Conservation (phyloP, 1,140 invertebrate species). For the Venustaconcha ellipsiformis region DNA sequence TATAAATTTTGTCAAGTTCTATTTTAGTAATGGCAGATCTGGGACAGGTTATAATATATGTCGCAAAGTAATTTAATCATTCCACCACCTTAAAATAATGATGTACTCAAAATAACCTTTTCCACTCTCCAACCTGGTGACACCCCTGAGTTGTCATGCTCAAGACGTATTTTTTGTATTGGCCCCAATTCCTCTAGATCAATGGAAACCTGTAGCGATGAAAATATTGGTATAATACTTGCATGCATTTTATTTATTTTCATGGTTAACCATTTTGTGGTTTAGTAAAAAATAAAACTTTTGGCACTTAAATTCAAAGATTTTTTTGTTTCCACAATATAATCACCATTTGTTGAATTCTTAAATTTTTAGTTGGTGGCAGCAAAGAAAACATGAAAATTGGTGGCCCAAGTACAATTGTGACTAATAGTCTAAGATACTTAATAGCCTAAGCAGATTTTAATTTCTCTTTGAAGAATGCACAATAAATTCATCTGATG, state of each 20-base stretch:
- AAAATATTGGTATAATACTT: background rate
- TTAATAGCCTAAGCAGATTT: too few relatives aligned
- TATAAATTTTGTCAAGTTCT: background rate
- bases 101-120: conserved; percentile 38
- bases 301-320: background rate
- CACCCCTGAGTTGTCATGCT: conserved; percentile 54
- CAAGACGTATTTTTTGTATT: conserved; percentile 59
- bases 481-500: too few relatives aligned
- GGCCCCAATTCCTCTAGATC: conserved; percentile 55
- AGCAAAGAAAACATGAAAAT: too few relatives aligned
- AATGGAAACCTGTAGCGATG: conserved; percentile 44
- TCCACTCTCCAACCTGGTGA: conserved; percentile 54
- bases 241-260: background rate
- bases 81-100: background rate
- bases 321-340: background rate
- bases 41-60: background rate
- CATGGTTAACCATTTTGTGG: background rate
- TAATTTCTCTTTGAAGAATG: too few relatives aligned
- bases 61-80: background rate
- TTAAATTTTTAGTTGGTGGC: background rate
- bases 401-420: too few relatives aligned
- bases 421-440: too few relatives aligned
- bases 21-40: background rate
- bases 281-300: background rate
- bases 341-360: background rate